These are phyloP conservation scores for Carcina quercana DNA, from an alignment of 2,888 invertebrate species.

Conservation along the genomic window DNA sequence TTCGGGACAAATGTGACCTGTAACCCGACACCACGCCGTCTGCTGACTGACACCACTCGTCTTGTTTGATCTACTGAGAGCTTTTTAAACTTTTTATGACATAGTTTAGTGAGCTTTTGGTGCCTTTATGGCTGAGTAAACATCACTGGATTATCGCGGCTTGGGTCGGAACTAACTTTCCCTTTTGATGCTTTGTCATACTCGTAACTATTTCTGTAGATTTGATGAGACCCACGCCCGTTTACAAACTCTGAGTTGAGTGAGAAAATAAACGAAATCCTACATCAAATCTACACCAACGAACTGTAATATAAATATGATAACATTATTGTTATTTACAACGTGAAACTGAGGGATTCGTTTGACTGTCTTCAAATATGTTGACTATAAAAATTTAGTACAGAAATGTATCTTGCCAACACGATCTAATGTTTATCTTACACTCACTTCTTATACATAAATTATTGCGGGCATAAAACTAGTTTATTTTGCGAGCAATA, in stretches of 20 bases:
- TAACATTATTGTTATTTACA: too few species aligned
- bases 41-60: constrained; percentile 59
- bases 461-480: neutral
- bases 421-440: too few species aligned
- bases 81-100: constrained; percentile 73
- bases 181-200: constrained; percentile 25
- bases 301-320: too few species aligned
- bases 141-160: constrained; percentile 51
- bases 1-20: constrained; percentile 68
- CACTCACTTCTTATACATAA: too few species aligned
- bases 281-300: too few species aligned
- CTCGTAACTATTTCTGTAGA: constrained; percentile 22
- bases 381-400: too few species aligned
- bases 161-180: constrained; percentile 32
- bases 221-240: constrained; percentile 22
- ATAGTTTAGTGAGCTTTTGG: constrained; percentile 64
- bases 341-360: too few species aligned
- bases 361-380: too few species aligned
- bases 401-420: too few species aligned
- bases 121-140: constrained; percentile 68
- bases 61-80: constrained; percentile 74
- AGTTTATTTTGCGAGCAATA: constrained; percentile 3
- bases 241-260: too few species aligned
- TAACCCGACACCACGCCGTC: constrained; percentile 60
- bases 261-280: too few species aligned